phyloP scores from a whole-genome alignment of 2,113 vertebrate species.

The Ondatra zibethicus region DNA sequence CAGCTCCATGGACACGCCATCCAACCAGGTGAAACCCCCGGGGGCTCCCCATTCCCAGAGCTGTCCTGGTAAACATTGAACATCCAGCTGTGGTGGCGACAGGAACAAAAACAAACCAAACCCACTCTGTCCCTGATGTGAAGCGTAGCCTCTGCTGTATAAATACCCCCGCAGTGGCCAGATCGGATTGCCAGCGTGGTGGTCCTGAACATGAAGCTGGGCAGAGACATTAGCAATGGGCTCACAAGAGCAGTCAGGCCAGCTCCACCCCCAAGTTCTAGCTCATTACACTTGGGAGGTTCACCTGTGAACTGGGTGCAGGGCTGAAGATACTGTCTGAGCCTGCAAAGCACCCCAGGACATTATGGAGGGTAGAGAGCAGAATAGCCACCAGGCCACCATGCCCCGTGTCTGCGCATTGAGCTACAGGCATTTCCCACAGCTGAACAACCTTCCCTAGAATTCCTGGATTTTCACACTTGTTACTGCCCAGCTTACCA shows the following conservation, averaged over 20 bases:
- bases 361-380: accelerated
- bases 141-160: accelerated
- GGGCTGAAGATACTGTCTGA: not conserved
- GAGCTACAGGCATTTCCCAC: not conserved
- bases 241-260: not conserved
- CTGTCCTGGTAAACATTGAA: not conserved
- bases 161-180: not conserved
- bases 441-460: not conserved
- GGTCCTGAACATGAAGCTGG: not conserved
- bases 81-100: accelerated
- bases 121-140: not conserved
- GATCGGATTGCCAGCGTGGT: not conserved
- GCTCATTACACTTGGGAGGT: not conserved
- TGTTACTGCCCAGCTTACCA: not conserved
- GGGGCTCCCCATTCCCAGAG: not conserved
- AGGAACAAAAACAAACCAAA: not conserved
- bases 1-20: accelerated
- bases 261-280: not conserved
- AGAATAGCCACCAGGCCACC: not conserved
- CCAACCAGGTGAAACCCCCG: too few relatives aligned
- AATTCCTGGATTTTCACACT: not conserved
- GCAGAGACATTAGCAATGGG: not conserved
- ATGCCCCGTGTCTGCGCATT: not conserved
- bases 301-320: not conserved
- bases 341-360: accelerated